Conservation (phyloP, 2,888 invertebrate genomes). For the Dynastes hyllus region DNA sequence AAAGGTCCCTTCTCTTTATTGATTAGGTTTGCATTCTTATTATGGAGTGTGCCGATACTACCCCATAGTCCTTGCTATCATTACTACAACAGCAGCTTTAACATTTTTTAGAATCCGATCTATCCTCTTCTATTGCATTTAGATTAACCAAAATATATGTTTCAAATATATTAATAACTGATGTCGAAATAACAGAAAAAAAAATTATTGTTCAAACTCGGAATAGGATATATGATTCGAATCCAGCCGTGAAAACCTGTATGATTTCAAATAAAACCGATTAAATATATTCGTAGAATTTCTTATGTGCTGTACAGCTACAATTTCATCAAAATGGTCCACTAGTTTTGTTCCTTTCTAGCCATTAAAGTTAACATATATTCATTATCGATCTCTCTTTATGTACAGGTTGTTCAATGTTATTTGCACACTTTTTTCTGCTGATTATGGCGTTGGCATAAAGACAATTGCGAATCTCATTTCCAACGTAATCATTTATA, state of each 20-base stretch:
- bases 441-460: background rate
- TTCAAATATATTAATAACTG: background rate
- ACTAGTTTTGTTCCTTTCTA: constrained; percentile 18
- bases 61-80: no score
- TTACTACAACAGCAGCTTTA: no score
- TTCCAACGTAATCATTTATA: background rate
- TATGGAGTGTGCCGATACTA: no score
- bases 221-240: background rate
- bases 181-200: background rate
- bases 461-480: background rate
- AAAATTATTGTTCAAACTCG: background rate
- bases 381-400: background rate
- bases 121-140: no score
- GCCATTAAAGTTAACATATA: background rate
- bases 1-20: no score
- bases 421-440: background rate
- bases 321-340: constrained; percentile 31
- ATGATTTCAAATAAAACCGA: background rate
- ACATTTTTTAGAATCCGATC: no score
- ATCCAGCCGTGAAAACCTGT: background rate
- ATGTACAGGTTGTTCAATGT: background rate
- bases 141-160: no score
- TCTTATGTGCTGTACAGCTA: background rate
- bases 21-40: no score
- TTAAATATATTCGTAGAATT: background rate